phyloP scores from a whole-genome alignment of 2,797 vertebrate species.

The Dromococcyx pavoninus region DNA sequence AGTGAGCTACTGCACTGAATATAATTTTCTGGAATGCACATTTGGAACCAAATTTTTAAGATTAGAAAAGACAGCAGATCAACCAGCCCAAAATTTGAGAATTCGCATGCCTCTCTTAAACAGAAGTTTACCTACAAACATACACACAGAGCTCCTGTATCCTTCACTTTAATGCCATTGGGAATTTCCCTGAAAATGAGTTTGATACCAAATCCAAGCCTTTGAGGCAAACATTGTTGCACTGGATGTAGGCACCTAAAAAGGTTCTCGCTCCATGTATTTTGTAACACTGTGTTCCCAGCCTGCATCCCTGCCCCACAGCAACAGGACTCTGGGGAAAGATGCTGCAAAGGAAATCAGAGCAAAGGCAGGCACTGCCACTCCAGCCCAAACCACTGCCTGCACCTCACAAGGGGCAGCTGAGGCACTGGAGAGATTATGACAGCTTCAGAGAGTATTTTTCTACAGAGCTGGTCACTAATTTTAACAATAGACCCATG shows the following conservation, averaged over 20 bases:
- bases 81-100: neutral
- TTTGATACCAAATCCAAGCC: fast-evolving
- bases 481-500: neutral
- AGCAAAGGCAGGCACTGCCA: neutral
- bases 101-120: neutral
- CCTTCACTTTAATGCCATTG: fast-evolving
- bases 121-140: neutral
- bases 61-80: neutral
- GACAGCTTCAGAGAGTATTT: neutral
- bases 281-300: fast-evolving
- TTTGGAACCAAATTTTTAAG: neutral
- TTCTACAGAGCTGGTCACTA: neutral
- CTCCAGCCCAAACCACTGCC: neutral
- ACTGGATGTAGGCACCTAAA: fast-evolving
- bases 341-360: neutral
- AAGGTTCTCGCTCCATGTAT: fast-evolving
- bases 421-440: fast-evolving
- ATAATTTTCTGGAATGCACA: neutral
- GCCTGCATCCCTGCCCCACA: fast-evolving
- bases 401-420: neutral
- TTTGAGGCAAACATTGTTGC: fast-evolving
- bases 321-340: fast-evolving
- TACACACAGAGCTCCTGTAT: fast-evolving
- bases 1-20: neutral
- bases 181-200: neutral